Percentiles rank a stretch among this genome's conserved stretches.
These are phyloP conservation scores for Zaprionus bogoriensis DNA, from an alignment of 2,888 invertebrate species.

Conservation along the genomic window DNA sequence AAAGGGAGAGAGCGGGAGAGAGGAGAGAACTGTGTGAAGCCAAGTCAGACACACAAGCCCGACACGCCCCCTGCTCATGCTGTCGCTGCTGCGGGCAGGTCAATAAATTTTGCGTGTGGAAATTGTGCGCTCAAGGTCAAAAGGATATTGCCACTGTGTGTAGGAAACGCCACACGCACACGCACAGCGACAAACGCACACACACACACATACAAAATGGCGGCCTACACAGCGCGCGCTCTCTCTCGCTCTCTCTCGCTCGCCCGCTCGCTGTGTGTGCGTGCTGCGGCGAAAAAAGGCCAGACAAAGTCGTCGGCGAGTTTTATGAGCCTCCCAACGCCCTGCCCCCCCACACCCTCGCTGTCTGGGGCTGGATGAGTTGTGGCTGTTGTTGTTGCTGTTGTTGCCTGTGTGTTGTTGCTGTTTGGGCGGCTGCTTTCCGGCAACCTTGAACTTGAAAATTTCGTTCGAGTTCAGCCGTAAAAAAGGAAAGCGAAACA, in stretches of 20 bases:
- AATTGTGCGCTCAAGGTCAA: slow-evolving; percentile 82
- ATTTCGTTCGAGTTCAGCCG: slow-evolving; percentile 68
- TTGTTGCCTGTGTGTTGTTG: slow-evolving; percentile 13
- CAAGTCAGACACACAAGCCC: slow-evolving; percentile 43
- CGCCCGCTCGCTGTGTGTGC: slow-evolving; percentile 19
- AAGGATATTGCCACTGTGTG: slow-evolving; percentile 81
- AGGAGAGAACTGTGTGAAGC: slow-evolving; percentile 32
- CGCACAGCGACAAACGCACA: slow-evolving; percentile 11
- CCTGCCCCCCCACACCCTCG: background rate
- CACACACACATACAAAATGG: slow-evolving; percentile 54
- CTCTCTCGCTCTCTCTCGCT: background rate
- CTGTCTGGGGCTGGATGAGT: slow-evolving; percentile 36
- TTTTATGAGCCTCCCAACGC: slow-evolving; percentile 13
- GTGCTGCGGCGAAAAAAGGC: slow-evolving; percentile 43
- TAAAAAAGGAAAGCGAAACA: slow-evolving; percentile 42
- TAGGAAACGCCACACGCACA: slow-evolving; percentile 59
- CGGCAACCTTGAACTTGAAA: slow-evolving; percentile 81
- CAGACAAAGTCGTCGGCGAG: slow-evolving; percentile 20
- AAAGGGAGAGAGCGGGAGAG: background rate
- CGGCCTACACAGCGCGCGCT: slow-evolving; percentile 39
- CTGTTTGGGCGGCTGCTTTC: slow-evolving; percentile 55
- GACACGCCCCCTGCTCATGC: slow-evolving; percentile 1
- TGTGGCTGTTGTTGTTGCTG: slow-evolving; percentile 19
- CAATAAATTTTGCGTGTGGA: slow-evolving; percentile 82
- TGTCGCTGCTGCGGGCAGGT: slow-evolving; percentile 63